Percentiles rank a stretch among this genome's conserved stretches.
Conservation (phyloP, 1,140 invertebrate genomes). For the Macrobrachium nipponense region DNA sequence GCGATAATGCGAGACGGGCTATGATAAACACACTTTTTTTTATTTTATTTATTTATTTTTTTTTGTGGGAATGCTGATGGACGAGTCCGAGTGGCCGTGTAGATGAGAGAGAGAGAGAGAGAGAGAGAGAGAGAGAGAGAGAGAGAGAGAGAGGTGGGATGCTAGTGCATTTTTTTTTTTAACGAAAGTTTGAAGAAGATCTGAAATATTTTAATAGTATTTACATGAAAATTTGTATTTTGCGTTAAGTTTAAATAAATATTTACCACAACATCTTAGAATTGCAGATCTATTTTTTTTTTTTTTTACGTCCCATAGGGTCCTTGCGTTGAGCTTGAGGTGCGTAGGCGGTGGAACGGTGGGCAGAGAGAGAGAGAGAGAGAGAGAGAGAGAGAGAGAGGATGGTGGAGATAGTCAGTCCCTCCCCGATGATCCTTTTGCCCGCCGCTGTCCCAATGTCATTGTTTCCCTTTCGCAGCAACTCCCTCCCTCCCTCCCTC, state of each 20-base stretch:
- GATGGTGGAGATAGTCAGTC: not conserved
- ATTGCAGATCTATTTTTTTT: too few relatives aligned
- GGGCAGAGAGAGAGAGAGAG: constrained; percentile 27
- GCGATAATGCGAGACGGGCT: not conserved
- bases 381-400: constrained; percentile 18
- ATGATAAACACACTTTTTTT: too few relatives aligned
- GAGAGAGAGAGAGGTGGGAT: constrained; percentile 6
- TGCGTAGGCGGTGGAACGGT: not conserved
- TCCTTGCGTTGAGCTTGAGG: not conserved
- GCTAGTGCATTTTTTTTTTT: too few relatives aligned
- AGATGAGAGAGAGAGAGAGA: not conserved
- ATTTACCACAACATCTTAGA: too few relatives aligned
- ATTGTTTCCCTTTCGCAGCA: not conserved
- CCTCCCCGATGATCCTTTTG: not conserved
- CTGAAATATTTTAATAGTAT: too few relatives aligned
- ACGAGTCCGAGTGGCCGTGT: not conserved
- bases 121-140: constrained; percentile 12
- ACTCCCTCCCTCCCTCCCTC: not conserved
- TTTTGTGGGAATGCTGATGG: not conserved
- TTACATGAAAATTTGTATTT: too few relatives aligned
- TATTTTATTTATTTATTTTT: too few relatives aligned
- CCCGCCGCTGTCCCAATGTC: not conserved
- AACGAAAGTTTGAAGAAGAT: too few relatives aligned
- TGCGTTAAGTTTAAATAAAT: too few relatives aligned
- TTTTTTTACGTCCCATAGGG: not conserved